A percentile compares a stretch with the other conserved stretches of the same genome.
phyloP scores from a whole-genome alignment of 2,888 invertebrate species.

The Patella ulyssiponensis region DNA sequence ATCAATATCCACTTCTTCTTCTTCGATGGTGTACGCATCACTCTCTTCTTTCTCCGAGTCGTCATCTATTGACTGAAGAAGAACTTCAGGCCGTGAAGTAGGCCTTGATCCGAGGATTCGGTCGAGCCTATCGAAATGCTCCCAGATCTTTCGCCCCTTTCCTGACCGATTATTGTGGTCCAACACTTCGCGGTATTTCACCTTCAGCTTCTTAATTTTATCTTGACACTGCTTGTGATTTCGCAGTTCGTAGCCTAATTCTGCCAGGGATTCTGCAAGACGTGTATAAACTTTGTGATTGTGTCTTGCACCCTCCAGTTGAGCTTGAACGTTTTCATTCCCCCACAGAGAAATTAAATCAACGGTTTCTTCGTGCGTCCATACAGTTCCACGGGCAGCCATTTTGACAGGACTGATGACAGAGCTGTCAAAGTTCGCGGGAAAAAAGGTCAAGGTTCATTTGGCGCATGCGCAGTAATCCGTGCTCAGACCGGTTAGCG shows the following conservation, averaged over 20 bases:
- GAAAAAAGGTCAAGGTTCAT: no score
- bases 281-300: background rate
- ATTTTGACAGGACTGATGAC: background rate
- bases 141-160: background rate
- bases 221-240: background rate
- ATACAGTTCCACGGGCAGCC: background rate
- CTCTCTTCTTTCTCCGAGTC: background rate
- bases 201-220: background rate
- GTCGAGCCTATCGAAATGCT: background rate
- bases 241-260: background rate
- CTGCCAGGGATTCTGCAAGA: background rate
- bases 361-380: background rate
- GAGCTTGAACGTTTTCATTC: background rate
- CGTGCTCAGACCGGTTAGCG: no score
- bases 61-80: background rate
- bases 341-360: background rate
- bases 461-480: no score
- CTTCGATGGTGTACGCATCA: no score
- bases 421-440: no score
- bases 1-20: no score
- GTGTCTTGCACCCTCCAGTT: background rate
- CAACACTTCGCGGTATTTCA: background rate
- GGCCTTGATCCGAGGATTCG: background rate
- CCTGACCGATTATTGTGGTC: background rate
- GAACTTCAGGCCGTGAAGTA: background rate